These are phyloP conservation scores for Dolichopus griseipennis DNA, from an alignment of 2,888 invertebrate genomes.

Conservation along the genomic window DNA sequence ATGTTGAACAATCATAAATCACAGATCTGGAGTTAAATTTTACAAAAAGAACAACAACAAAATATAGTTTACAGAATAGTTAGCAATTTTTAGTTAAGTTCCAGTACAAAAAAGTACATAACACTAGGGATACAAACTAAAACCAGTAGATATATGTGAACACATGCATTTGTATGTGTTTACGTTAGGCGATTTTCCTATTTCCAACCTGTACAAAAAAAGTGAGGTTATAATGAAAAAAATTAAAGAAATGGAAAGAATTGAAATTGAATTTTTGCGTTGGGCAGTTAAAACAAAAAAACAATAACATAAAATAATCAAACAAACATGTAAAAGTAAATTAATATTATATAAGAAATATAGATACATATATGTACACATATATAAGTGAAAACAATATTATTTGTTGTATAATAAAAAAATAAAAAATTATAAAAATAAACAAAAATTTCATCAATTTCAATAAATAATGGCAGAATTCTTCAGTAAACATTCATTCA, in stretches of 20 bases:
- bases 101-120: neutral
- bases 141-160: neutral
- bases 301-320: neutral
- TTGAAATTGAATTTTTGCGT: neutral
- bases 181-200: neutral
- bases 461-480: no score
- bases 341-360: neutral
- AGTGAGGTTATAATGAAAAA: neutral
- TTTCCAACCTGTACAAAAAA: neutral
- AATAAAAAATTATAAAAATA: no score
- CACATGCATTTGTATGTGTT: neutral
- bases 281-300: neutral
- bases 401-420: no score
- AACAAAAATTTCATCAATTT: no score
- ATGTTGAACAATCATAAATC: constrained; percentile 10
- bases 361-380: neutral
- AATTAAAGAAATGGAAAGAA: neutral
- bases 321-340: neutral
- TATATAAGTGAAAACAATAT: neutral
- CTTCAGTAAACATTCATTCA: no score
- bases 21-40: neutral
- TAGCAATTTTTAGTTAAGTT: neutral
- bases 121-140: no score
- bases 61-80: neutral
- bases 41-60: neutral